phyloP scores from a whole-genome alignment of 2,113 vertebrate genomes.

The Lepus timidus region DNA sequence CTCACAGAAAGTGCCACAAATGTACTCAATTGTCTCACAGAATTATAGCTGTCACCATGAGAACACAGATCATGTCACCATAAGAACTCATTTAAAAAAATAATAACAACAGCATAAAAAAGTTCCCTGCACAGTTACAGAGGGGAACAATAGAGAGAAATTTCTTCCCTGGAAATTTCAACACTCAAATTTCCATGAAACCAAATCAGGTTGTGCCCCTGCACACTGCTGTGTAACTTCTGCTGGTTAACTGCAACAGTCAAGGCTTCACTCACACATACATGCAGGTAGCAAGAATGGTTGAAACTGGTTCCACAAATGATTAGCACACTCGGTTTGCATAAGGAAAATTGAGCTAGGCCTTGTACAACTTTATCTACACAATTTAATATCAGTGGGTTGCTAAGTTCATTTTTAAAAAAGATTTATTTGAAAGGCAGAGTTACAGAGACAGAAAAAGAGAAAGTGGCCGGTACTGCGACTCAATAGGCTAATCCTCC shows the following conservation, averaged over 20 bases:
- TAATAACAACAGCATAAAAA: background rate
- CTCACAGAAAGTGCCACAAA: background rate
- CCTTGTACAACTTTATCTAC: background rate
- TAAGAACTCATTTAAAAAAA: background rate
- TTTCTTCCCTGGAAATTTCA: background rate
- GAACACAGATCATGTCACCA: background rate
- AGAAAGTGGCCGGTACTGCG: accelerated
- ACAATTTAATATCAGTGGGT: background rate
- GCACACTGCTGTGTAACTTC: background rate
- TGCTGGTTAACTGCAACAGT: accelerated
- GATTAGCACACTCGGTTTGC: background rate
- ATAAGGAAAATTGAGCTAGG: background rate
- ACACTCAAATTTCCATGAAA: background rate
- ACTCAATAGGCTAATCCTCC: too few relatives aligned
- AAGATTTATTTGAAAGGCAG: too few relatives aligned
- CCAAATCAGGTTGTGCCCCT: background rate
- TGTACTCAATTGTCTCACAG: background rate
- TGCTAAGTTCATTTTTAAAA: background rate
- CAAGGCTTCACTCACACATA: background rate
- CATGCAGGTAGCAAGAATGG: background rate
- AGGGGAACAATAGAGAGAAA: background rate
- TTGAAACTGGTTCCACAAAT: background rate
- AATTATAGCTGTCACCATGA: background rate
- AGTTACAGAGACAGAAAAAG: too few relatives aligned
- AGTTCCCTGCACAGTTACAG: background rate